Conservation (phyloP, 2,113 vertebrate species). For the Noctilio leporinus region DNA sequence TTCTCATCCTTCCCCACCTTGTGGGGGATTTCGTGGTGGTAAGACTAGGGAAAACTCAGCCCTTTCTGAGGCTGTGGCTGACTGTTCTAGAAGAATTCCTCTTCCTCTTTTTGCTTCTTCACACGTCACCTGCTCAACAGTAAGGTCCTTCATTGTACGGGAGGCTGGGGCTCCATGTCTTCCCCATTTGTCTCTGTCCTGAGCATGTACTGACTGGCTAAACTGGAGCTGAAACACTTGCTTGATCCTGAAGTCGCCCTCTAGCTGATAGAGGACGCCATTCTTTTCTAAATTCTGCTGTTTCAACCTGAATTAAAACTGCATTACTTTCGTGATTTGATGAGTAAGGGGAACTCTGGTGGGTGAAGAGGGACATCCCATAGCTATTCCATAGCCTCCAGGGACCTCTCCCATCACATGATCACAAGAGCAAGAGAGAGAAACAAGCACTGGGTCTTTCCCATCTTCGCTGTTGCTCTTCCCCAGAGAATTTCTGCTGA, state of each 20-base stretch:
- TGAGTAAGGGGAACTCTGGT: background rate
- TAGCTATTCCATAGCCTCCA: background rate
- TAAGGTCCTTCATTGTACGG: background rate
- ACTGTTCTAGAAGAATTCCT: background rate
- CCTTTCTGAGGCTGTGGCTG: background rate
- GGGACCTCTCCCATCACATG: background rate
- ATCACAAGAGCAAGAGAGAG: background rate
- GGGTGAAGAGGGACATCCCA: background rate
- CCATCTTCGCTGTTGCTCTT: background rate
- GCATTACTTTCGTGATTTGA: background rate
- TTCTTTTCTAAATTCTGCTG: background rate
- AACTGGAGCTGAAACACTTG: background rate
- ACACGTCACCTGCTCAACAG: background rate
- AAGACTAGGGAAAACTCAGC: background rate
- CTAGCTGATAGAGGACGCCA: background rate
- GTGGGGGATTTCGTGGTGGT: fast-evolving
- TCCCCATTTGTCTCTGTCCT: background rate
- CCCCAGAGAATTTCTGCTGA: background rate
- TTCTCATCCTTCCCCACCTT: background rate
- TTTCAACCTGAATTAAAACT: background rate
- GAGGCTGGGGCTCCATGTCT: background rate
- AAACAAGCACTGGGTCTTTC: background rate
- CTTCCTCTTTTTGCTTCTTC: background rate
- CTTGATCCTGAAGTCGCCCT: fast-evolving
- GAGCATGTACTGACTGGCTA: background rate